A percentile compares a stretch with the other conserved stretches of the same genome.
Conservation (phyloP, 2,797 vertebrate species). For the Lacerta agilis region DNA sequence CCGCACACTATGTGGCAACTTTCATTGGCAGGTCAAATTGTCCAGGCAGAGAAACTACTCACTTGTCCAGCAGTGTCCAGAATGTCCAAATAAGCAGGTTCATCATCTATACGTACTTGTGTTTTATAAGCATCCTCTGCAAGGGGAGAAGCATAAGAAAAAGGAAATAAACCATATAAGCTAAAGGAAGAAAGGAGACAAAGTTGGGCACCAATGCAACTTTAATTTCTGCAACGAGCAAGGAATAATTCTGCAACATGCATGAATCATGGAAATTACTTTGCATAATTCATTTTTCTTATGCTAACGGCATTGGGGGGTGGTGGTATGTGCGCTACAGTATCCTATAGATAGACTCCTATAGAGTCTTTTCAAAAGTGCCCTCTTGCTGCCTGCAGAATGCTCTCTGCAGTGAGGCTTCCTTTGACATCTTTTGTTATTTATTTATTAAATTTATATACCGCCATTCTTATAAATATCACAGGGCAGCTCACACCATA, state of each 20-base stretch:
- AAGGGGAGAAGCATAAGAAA: conserved; percentile 48
- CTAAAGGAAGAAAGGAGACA: background rate
- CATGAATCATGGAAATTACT: background rate
- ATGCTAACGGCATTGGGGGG: accelerated
- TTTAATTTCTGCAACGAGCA: background rate
- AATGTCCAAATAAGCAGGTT: conserved; percentile 80
- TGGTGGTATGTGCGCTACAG: no score
- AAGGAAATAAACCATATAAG: background rate
- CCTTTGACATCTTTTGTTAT: no score
- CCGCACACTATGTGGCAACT: no score
- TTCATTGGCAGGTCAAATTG: background rate
- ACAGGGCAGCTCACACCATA: no score
- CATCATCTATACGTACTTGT: conserved; percentile 77
- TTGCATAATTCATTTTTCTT: background rate
- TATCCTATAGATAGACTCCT: no score
- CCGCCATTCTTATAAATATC: no score
- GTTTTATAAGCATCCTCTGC: conserved; percentile 82
- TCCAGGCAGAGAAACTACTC: conserved; percentile 24
- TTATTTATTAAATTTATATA: no score
- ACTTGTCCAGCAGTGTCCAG: conserved; percentile 81
- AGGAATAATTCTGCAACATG: background rate
- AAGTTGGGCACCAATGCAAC: background rate
- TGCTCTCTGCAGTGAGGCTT: no score
- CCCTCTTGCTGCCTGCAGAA: no score
- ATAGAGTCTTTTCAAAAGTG: no score